Base-by-base conservation (phyloP, 2,797 vertebrate species). In the Anomalospiza imberbis region DNA sequence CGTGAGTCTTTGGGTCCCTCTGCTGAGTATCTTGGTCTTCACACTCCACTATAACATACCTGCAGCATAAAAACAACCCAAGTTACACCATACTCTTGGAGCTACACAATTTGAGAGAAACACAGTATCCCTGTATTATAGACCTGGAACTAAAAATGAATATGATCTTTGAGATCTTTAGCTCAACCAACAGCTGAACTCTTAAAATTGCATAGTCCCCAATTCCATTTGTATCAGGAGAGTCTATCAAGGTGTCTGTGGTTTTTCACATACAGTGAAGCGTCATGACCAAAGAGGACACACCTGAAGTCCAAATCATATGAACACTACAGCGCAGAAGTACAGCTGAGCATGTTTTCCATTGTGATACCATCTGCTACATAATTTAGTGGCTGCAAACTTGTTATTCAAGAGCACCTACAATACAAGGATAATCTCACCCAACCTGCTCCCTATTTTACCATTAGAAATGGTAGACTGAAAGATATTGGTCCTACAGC, bases 1-100 rank as follows among this genome's bases (percentile, higher is more conserved):
- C 99, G 0, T 99, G 98, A 29, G 99, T 99, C 97, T 99, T 99
- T 6, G 99, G 99, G 84, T 99, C 99, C 97, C 99, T 98, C 98
- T 99, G 99, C 96, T 99, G 98, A 13, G 99, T 99, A 97, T 99
- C 99, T 96, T 99, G 99, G 87, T 99, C 99, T 97, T 99, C 99
- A 95, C 99, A 99, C 95, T 99, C 99, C 87, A 99, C 99, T 34
- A 99, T 99, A 86, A 99, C 99, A 70, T 99, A 99, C 99, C 99
- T 99, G 96, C 42, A 94, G 84, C 44, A 92, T 9, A 92, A 79
- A 73, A 92, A 22, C 29, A 78, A 66, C 2, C 0, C 4, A 51
- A 22, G 21, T 92, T 85, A 91, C 5, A 13, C 5, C 45, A 36
- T 17, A 25, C 29, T 53, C n/a, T n/a, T 44, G 34, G 21, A 47